Base-by-base conservation (phyloP, 2,888 invertebrate genomes). In the Dryococelus australis region DNA sequence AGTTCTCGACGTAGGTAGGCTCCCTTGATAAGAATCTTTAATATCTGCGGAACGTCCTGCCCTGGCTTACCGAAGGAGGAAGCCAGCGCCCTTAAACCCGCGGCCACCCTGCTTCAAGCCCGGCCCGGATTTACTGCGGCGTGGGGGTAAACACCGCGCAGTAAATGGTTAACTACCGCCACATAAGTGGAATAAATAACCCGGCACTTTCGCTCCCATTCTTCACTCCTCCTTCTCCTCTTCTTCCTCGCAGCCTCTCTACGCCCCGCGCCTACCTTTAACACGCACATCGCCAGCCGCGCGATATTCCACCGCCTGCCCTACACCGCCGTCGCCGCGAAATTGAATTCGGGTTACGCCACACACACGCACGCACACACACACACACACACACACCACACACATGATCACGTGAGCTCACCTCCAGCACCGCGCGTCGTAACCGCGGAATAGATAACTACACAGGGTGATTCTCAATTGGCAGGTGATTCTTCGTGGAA, bases 141-240 rank as follows among this genome's bases (percentile, higher is more conserved):
- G 65, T 65, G 20, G 65, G 65, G 65, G 65, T n/a, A 65, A 65
- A 65, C 65, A 65, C 65, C 65, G 65, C 24, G 65, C 65, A 8
- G 65, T 65, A 65, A 65, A 65, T 65, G 65, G 65, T 65, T 65
- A 65, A 65, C 65, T 65, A 65, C 65, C 65, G 65, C 65, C 65
- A 65, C 65, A 65, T n/a, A n/a, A 65, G 65, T 65, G 65, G 65
- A 65, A 65, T 65, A 65, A 65, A 65, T 65, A 65, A 65, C 65
- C 65, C n/a, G 65, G 65, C 65, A 65, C 65, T 65, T 65, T 65
- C 65, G 65, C 65, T n/a, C 8, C n/a, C 65, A n/a, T n/a, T 65
- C 65, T 65, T 65, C 65, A 65, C 65, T 65, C 65, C 65, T 65
- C 65, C 65, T 65, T 2, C 65, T 65, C 24, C 65, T 65, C n/a